Conservation (phyloP, 1,140 invertebrate species). For the Chironomus tepperi region DNA sequence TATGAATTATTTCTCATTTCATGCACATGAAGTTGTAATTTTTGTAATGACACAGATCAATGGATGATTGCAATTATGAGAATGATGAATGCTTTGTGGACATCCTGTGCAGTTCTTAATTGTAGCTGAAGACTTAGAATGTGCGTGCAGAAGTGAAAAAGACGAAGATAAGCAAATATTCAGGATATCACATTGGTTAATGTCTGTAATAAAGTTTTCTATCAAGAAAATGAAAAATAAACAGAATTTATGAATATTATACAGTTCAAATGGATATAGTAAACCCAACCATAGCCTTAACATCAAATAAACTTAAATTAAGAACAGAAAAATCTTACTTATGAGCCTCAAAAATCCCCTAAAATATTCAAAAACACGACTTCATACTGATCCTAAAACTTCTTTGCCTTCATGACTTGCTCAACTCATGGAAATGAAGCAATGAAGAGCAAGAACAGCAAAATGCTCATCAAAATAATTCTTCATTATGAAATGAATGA, state of each 20-base stretch:
- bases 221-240: not conserved
- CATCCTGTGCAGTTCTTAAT: not conserved
- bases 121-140: not conserved
- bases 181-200: not conserved
- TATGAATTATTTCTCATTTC: not conserved
- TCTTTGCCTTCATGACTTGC: not conserved
- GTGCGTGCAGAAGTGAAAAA: not conserved
- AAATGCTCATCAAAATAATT: not conserved
- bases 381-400: not conserved
- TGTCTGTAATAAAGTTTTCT: not conserved
- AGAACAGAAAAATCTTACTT: not conserved
- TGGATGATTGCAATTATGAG: too few relatives aligned
- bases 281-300: not conserved
- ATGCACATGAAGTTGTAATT: not conserved
- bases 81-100: not conserved
- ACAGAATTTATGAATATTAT: not conserved
- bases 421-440: not conserved
- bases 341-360: not conserved
- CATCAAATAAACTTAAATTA: constrained; percentile 15
- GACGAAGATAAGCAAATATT: not conserved
- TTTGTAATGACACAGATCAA: not conserved
- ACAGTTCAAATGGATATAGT: not conserved
- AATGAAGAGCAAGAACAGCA: not conserved
- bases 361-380: not conserved
- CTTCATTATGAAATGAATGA: constrained; percentile 1